Percentiles rank a stretch among this genome's conserved stretches.
These are phyloP conservation scores for Dromiciops gliroides DNA, from an alignment of 2,113 vertebrate genomes.

Conservation along the genomic window DNA sequence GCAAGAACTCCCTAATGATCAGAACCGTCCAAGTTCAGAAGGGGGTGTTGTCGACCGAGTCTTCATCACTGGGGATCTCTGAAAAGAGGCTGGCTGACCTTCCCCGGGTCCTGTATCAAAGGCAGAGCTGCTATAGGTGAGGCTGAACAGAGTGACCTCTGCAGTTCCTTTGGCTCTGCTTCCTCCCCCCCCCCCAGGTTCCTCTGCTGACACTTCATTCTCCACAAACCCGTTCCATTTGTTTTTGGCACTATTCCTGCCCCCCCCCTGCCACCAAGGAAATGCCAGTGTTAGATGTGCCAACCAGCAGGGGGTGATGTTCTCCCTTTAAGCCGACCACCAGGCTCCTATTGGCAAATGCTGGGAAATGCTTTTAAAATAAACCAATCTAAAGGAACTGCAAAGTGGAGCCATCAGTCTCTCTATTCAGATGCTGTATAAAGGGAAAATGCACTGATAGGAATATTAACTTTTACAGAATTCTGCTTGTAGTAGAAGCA, in stretches of 20 bases:
- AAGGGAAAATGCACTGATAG: not conserved
- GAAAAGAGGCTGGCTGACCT: not conserved
- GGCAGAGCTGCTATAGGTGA: no score
- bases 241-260: not conserved
- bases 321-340: not conserved
- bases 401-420: not conserved
- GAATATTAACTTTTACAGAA: not conserved
- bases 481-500: not conserved
- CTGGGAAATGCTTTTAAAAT: not conserved
- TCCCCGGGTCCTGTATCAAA: no score
- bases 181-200: no score
- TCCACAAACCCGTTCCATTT: not conserved
- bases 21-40: not conserved
- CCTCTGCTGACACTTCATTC: not conserved
- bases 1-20: not conserved
- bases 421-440: not conserved
- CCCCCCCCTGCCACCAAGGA: not conserved
- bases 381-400: not conserved
- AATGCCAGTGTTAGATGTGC: not conserved
- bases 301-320: not conserved
- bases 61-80: not conserved
- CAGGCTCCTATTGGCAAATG: not conserved
- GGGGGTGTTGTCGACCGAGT: fast-evolving
- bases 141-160: no score
- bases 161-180: no score